Conservation (phyloP, 2,113 vertebrate species). For the Gobius niger region DNA sequence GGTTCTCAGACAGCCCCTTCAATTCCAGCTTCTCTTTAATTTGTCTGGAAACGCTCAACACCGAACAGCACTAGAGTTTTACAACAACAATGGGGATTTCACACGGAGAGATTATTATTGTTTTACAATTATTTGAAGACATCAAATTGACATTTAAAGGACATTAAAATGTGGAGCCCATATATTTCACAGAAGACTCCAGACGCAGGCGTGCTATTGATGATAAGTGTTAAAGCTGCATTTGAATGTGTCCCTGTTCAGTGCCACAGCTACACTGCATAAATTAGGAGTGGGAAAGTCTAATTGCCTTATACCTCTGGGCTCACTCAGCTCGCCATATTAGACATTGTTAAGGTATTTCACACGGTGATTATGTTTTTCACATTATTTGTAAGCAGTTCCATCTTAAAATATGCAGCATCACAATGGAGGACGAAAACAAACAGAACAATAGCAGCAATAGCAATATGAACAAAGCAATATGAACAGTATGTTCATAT, state of each 20-base stretch:
- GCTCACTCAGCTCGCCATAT: not conserved
- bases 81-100: not conserved
- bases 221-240: not conserved
- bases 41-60: conserved; percentile 28
- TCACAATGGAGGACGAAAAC: not conserved
- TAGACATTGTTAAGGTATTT: not conserved
- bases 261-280: not conserved
- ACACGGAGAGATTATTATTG: not conserved
- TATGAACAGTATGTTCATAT: no score
- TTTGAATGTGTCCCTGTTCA: not conserved
- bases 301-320: not conserved
- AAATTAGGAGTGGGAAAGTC: not conserved
- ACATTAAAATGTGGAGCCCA: not conserved
- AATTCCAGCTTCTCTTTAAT: conserved; percentile 26
- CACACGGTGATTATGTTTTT: not conserved
- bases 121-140: not conserved
- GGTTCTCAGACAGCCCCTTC: conserved; percentile 11
- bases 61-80: not conserved
- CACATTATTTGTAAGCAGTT: not conserved
- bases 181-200: not conserved
- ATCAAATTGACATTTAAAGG: not conserved
- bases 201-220: not conserved
- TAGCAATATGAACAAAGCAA: no score
- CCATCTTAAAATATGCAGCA: not conserved
- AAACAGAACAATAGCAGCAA: no score